Percentiles rank a stretch among this genome's conserved stretches.
phyloP scores from a whole-genome alignment of 2,888 invertebrate species.

The Orthosia incerta region DNA sequence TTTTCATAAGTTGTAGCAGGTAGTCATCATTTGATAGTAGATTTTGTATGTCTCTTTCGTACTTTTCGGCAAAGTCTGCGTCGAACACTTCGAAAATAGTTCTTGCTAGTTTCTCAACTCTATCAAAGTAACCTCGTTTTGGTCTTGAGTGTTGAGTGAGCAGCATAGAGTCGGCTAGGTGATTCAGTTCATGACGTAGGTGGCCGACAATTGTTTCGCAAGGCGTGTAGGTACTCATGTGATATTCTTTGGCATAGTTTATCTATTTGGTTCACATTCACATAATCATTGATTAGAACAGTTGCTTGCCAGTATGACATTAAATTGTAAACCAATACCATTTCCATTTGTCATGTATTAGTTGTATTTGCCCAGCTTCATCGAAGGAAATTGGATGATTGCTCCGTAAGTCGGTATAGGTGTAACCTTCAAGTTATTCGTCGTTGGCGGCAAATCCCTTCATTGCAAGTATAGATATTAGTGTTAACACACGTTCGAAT shows the following conservation, averaged over 20 bases:
- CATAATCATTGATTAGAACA: neutral
- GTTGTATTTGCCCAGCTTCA: neutral
- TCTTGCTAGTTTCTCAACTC: conserved; percentile 6
- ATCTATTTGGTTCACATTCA: conserved; percentile 16
- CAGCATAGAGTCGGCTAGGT: neutral
- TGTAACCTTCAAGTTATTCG: too few species aligned
- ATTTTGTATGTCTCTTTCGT: neutral
- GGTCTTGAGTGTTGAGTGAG: conserved; percentile 1
- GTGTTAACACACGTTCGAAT: too few species aligned
- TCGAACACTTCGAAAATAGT: neutral
- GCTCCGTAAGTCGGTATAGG: too few species aligned
- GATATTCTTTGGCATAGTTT: conserved; percentile 9
- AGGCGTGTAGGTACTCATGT: neutral
- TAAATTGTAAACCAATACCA: neutral
- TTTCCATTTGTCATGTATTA: conserved; percentile 4
- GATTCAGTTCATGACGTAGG: neutral
- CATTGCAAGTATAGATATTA: too few species aligned
- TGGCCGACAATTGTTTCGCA: neutral
- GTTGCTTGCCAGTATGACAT: conserved; percentile 12
- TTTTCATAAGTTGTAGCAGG: conserved; percentile 11
- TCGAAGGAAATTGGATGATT: too few species aligned
- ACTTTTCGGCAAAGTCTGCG: conserved; percentile 4
- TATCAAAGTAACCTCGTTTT: conserved; percentile 14
- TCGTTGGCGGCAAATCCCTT: too few species aligned
- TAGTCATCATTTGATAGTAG: conserved; percentile 5